Conservation (phyloP, 2,888 invertebrate genomes). For the Dioctria rufipes region DNA sequence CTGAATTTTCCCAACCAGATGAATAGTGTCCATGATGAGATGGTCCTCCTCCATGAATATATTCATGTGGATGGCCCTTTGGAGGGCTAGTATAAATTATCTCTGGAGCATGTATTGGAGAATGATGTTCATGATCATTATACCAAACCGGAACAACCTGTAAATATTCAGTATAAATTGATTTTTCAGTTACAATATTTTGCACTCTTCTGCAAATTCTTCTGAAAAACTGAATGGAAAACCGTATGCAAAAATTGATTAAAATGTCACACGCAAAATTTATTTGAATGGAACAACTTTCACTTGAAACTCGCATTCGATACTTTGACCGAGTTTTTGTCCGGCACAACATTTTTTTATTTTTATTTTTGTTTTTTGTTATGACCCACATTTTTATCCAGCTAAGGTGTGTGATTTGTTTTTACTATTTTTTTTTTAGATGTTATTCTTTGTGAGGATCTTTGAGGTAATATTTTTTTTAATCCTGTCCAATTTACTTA, state of each 20-base stretch:
- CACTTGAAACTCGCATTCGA: constrained; percentile 40
- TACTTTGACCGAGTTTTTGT: constrained; percentile 31
- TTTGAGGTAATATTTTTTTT: neutral
- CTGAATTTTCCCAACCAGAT: constrained; percentile 75
- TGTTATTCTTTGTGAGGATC: neutral
- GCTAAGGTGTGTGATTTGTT: neutral
- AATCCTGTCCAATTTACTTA: neutral
- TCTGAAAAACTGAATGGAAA: neutral
- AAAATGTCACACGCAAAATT: neutral
- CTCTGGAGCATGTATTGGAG: constrained; percentile 64
- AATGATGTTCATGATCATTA: constrained; percentile 63
- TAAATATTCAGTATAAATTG: constrained; percentile 2
- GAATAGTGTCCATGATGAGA: constrained; percentile 64
- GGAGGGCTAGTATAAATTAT: constrained; percentile 69
- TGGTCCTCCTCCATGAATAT: constrained; percentile 64
- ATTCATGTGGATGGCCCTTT: constrained; percentile 67
- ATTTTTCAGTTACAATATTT: neutral
- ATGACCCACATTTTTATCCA: constrained; percentile 30
- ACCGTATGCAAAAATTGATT: constrained; percentile 21
- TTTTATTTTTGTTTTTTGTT: constrained; percentile 26
- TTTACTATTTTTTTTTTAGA: constrained; percentile 9
- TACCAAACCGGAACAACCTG: constrained; percentile 69
- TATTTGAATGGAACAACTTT: constrained; percentile 36
- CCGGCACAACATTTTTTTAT: too few relatives aligned
- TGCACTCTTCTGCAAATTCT: neutral